A percentile compares a stretch with the other conserved stretches of the same genome.
Conservation (phyloP, 2,888 invertebrate species). For the Clanis bilineata region DNA sequence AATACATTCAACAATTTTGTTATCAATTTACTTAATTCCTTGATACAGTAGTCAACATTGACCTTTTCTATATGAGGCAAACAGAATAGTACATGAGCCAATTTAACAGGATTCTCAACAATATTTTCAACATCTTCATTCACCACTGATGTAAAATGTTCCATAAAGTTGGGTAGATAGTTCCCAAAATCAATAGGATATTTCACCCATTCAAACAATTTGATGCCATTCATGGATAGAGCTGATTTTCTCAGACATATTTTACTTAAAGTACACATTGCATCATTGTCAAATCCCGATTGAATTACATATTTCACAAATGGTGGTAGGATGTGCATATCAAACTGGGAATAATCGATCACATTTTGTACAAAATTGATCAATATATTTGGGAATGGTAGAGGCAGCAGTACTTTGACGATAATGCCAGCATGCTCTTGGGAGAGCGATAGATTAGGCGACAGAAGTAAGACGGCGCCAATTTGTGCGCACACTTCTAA, state of each 20-base stretch:
- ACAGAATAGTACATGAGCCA: conserved; percentile 77
- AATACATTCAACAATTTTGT: conserved; percentile 50
- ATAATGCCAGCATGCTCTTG: conserved; percentile 89
- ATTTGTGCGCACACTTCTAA: conserved; percentile 79
- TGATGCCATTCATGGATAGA: conserved; percentile 82
- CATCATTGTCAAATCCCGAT: conserved; percentile 75
- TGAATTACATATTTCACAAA: conserved; percentile 83
- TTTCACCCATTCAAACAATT: conserved; percentile 84
- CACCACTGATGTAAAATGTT: conserved; percentile 57
- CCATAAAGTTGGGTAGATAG: conserved; percentile 60
- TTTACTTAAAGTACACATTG: conserved; percentile 84
- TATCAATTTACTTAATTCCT: conserved; percentile 58
- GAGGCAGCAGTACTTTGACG: conserved; percentile 83
- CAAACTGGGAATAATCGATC: conserved; percentile 85
- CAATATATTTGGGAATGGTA: conserved; percentile 81
- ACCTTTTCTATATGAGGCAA: conserved; percentile 80
- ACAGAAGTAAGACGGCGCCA: conserved; percentile 81
- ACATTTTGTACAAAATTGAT: conserved; percentile 86
- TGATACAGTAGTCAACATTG: conserved; percentile 56
- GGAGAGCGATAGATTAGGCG: conserved; percentile 84
- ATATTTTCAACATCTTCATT: conserved; percentile 58
- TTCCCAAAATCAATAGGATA: conserved; percentile 84
- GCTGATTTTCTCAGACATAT: conserved; percentile 86
- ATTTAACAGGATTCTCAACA: conserved; percentile 60
- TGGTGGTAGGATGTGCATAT: conserved; percentile 86